Evolutionary conservation across 2,888 invertebrate genomes (phyloP).

Genomic region (Tuberolachnus salignus): DNA sequence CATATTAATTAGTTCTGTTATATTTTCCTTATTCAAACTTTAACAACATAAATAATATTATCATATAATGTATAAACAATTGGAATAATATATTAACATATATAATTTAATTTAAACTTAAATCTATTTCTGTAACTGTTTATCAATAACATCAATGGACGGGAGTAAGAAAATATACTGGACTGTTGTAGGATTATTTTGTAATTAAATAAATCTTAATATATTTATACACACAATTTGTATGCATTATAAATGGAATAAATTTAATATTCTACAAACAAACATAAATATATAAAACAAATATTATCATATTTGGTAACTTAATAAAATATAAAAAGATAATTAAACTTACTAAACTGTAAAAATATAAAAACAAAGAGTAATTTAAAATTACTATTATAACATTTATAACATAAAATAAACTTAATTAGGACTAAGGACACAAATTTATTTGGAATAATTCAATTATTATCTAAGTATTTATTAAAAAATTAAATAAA

Average conservation of each 20-base stretch:
- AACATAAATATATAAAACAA: neutral
- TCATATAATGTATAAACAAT: conserved; percentile 41
- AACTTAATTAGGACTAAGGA: neutral
- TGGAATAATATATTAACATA: conserved; percentile 36
- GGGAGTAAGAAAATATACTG: neutral
- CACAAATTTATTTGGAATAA: conserved; percentile 1
- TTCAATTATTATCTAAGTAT: neutral
- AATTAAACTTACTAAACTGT: neutral
- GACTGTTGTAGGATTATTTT: neutral
- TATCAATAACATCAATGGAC: conserved; percentile 10
- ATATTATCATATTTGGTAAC: conserved; percentile 23
- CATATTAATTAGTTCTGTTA: conserved; percentile 24
- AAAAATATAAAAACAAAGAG: neutral
- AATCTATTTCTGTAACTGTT: neutral
- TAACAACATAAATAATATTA: conserved; percentile 38
- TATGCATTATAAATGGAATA: conserved; percentile 3
- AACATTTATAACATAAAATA: neutral
- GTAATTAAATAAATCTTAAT: neutral
- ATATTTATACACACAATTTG: neutral
- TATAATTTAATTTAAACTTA: conserved; percentile 19
- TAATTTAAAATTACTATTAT: neutral
- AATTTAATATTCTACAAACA: neutral
- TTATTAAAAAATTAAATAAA: neutral
- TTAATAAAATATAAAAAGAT: conserved; percentile 12
- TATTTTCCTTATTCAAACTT: conserved; percentile 37